A percentile compares a stretch with the other conserved stretches of the same genome.
Conservation (phyloP, 1,140 invertebrate species). For the Dinothrombium tinctorium region DNA sequence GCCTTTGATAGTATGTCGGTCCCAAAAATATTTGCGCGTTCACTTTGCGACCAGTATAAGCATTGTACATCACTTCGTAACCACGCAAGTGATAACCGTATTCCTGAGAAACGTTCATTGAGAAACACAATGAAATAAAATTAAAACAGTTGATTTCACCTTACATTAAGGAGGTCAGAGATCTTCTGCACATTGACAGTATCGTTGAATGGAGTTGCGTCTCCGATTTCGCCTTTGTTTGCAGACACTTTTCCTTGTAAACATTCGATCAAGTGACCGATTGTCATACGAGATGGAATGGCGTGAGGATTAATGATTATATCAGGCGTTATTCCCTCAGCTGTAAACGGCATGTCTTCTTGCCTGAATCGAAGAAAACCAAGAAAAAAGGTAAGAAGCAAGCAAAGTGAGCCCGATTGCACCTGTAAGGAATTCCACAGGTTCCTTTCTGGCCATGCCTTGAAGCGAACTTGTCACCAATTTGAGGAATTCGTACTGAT, state of each 20-base stretch:
- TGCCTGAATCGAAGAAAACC: slow-evolving; percentile 8
- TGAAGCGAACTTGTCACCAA: slow-evolving; percentile 96
- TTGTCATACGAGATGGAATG: slow-evolving; percentile 98
- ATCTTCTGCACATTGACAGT: slow-evolving; percentile 98
- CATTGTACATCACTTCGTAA: slow-evolving; percentile 95
- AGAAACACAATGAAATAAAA: not conserved
- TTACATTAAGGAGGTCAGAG: slow-evolving; percentile 50
- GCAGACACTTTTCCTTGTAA: slow-evolving; percentile 78
- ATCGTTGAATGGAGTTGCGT: slow-evolving; percentile 97
- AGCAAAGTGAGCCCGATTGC: too few relatives aligned
- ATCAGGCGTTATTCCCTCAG: slow-evolving; percentile 88
- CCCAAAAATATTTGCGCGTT: slow-evolving; percentile 89
- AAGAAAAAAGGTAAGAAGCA: too few relatives aligned
- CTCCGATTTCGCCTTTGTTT: slow-evolving; percentile 85
- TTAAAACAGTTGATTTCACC: slow-evolving; percentile 1
- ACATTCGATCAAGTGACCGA: slow-evolving; percentile 99
- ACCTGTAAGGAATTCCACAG: slow-evolving; percentile 89
- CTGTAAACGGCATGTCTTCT: slow-evolving; percentile 86
- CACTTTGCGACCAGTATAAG: slow-evolving; percentile 85
- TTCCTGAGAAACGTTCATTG: slow-evolving; percentile 30
- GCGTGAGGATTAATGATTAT: slow-evolving; percentile 99
- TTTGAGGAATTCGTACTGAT: slow-evolving; percentile 93
- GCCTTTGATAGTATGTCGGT: slow-evolving; percentile 66
- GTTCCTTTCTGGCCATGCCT: slow-evolving; percentile 97
- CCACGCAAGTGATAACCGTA: slow-evolving; percentile 90